Evolutionary conservation across 1,140 invertebrate species (phyloP), one percentile per base, ranked within the genome.

Genomic region (Drosophila bifasciata): DNA sequence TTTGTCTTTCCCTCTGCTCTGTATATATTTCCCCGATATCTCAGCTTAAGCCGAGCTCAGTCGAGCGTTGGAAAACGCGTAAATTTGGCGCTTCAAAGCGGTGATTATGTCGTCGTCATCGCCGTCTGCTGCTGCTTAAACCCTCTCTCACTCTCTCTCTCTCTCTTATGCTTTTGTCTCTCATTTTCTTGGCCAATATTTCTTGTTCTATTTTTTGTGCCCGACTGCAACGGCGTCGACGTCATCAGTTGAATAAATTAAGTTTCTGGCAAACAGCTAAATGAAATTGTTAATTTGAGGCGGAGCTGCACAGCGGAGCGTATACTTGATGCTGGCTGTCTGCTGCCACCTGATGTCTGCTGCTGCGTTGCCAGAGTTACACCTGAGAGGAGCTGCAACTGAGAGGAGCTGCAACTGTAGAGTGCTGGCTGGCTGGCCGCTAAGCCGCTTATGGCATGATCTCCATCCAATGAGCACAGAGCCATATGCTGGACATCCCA

Each of bases 261-360:
- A 83, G 79, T 68, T 67, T 78, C 68, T 68, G 49, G 59, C 68
- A 66, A 66, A 46, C 72, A 58, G 72, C 80, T 80, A 77, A 85
- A 85, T 85, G 64, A 85, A 86, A 85, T 86, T 85, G 81, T 81
- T 81, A 77, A 85, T 86, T 86, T 74, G 71, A 56, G n/a, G n/a
- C n/a, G n/a, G n/a, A 73, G 71, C 46, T 73, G 75, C 62, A 85
- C 58, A 62, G 73, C 80, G 46, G 62, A 56, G 76, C 68, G 81
- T 80, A 85, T 80, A 79, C 81, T 86, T 86, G 77, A 85, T 85
- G 60, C 28, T 67, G 73, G 55, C 60, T 76, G 19, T 21, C 19
- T 21, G 19, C 19, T 32, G 28, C 7, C 8, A 5, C 3, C 2
- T 28, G 28, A 69, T 74, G 74, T 70, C 73, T 73, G 53, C 69